A percentile compares a stretch with the other conserved stretches of the same genome.
phyloP scores from a whole-genome alignment of 2,797 vertebrate genomes.

The Taenioides sp. region DNA sequence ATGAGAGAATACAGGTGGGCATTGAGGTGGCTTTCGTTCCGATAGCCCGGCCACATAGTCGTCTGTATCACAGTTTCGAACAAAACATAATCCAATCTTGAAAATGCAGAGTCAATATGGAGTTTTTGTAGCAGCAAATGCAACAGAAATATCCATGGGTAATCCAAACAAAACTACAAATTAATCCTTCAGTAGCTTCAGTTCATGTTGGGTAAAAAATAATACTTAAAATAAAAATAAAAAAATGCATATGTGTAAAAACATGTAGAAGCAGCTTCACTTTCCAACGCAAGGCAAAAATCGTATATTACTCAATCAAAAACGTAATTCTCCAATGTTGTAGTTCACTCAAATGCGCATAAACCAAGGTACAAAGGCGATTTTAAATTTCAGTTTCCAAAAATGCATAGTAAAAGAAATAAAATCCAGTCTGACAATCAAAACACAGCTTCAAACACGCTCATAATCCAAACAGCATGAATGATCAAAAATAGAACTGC shows the following conservation, averaged over 20 bases:
- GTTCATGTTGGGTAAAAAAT: not conserved
- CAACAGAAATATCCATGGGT: not conserved
- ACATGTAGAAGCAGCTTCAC: no score
- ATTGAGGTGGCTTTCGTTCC: constrained; percentile 82
- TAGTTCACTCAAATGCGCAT: not conserved
- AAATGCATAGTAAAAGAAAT: not conserved
- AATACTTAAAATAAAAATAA: not conserved
- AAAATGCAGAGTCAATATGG: not conserved
- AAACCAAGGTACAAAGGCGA: not conserved
- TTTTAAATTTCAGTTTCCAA: not conserved
- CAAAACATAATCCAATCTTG: not conserved
- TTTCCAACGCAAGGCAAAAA: not conserved
- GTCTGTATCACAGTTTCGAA: not conserved
- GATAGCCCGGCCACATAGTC: constrained; percentile 78
- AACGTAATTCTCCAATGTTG: not conserved
- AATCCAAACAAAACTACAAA: not conserved
- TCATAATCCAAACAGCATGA: constrained; percentile 43
- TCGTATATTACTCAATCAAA: not conserved
- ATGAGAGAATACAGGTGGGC: constrained; percentile 89
- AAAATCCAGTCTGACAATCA: not conserved
- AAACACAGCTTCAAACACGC: not conserved
- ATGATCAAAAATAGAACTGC: constrained; percentile 42
- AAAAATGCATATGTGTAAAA: not conserved
- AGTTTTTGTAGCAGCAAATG: not conserved
- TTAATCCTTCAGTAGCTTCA: not conserved